Percentiles rank a stretch among this genome's conserved stretches.
Evolutionary conservation across 2,888 invertebrate species (phyloP).

Genomic region (Thumatha senex): DNA sequence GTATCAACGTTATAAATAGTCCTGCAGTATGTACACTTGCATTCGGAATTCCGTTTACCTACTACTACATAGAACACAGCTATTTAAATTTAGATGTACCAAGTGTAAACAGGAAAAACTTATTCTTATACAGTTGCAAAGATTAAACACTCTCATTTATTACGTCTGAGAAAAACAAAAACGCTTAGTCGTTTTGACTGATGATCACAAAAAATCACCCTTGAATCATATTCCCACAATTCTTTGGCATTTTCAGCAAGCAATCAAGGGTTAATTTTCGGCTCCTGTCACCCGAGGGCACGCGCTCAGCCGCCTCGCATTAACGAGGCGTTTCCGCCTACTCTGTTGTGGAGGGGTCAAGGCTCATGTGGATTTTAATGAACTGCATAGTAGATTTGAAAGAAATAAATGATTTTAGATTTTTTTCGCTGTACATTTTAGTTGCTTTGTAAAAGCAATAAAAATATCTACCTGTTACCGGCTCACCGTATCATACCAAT

Average conservation of each 20-base stretch:
- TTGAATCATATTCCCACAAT: conserved; percentile 36
- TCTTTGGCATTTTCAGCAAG: conserved; percentile 40
- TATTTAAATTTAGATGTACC: too few species aligned
- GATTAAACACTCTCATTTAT: conserved; percentile 4
- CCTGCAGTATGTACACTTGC: too few species aligned
- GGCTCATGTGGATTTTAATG: conserved; percentile 23
- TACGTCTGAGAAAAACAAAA: not conserved
- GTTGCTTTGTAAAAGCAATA: not conserved
- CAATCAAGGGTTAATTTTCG: conserved; percentile 68
- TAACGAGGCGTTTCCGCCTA: conserved; percentile 33
- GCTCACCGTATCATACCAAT: too few species aligned
- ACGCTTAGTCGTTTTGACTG: conserved; percentile 6
- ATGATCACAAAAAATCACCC: conserved; percentile 5
- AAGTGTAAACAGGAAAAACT: not conserved
- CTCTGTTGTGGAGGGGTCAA: conserved; percentile 16
- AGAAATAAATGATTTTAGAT: not conserved
- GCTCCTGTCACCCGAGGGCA: conserved; percentile 46
- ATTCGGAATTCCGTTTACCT: too few species aligned
- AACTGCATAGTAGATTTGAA: conserved; percentile 10
- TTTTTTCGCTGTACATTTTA: not conserved
- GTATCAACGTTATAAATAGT: too few species aligned
- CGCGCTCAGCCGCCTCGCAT: conserved; percentile 12
- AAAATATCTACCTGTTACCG: not conserved
- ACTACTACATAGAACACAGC: too few species aligned
- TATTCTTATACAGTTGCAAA: not conserved